These are phyloP conservation scores for Melanostoma mellinum DNA, from an alignment of 2,888 invertebrate genomes.

Conservation along the genomic window DNA sequence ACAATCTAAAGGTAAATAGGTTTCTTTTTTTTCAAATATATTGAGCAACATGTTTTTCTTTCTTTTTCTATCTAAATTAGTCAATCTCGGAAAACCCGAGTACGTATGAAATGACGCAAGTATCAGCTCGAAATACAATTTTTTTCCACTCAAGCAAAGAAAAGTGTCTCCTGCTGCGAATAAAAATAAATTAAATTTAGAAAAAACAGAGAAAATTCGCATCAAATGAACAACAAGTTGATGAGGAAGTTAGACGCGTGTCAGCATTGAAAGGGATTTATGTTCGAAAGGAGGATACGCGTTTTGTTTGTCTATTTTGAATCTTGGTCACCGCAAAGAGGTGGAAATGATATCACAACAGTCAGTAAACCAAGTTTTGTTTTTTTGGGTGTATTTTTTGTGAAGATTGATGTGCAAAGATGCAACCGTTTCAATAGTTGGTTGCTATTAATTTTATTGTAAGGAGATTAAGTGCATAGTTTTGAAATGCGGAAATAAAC, in stretches of 20 bases:
- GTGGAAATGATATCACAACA: too few relatives aligned
- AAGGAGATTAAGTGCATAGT: too few relatives aligned
- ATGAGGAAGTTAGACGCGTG: slow-evolving; percentile 53
- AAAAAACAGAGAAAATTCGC: slow-evolving; percentile 56
- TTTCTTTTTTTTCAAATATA: background rate
- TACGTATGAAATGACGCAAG: slow-evolving; percentile 61
- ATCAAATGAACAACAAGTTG: slow-evolving; percentile 23
- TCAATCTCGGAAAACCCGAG: slow-evolving; percentile 66
- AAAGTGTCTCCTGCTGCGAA: slow-evolving; percentile 70
- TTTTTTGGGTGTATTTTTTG: too few relatives aligned
- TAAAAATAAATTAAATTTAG: slow-evolving; percentile 23
- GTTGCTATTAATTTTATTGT: too few relatives aligned
- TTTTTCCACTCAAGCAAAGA: slow-evolving; percentile 45
- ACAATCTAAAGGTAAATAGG: too few relatives aligned
- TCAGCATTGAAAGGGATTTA: slow-evolving; percentile 30
- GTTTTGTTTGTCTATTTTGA: background rate
- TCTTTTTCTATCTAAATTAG: slow-evolving; percentile 56
- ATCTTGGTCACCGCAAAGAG: too few relatives aligned
- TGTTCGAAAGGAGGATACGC: background rate
- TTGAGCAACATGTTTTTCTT: background rate
- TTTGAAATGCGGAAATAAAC: too few relatives aligned
- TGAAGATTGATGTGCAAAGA: too few relatives aligned
- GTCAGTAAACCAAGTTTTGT: too few relatives aligned
- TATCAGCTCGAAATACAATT: slow-evolving; percentile 31
- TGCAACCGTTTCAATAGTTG: too few relatives aligned